phyloP scores from a whole-genome alignment of 2,888 invertebrate species.

The Pyrrhosoma nymphula region DNA sequence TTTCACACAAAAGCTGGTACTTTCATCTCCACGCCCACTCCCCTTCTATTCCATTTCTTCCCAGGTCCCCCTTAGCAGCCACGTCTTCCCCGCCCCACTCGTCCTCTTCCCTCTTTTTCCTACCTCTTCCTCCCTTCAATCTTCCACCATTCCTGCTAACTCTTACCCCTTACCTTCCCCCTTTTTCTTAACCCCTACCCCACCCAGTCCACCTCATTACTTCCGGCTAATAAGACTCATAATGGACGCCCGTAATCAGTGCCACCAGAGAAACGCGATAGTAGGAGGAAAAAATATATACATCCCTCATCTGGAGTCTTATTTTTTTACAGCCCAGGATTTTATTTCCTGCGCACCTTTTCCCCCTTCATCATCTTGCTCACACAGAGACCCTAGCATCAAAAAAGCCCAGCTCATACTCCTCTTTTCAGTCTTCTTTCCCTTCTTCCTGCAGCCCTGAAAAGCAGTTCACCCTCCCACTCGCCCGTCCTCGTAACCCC shows the following conservation, averaged over 20 bases:
- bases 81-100: not conserved
- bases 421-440: not conserved
- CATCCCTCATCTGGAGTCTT: not conserved
- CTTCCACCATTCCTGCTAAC: too few species aligned
- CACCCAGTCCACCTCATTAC: constrained; percentile 37
- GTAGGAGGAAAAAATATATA: constrained; percentile 11
- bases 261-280: constrained; percentile 57
- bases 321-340: constrained; percentile 34
- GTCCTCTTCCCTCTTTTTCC: not conserved
- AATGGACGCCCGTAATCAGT: constrained; percentile 63
- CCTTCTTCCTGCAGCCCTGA: not conserved
- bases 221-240: constrained; percentile 63
- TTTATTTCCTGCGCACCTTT: constrained; percentile 53
- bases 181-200: constrained; percentile 28
- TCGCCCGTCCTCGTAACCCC: not conserved
- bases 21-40: not conserved
- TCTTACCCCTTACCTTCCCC: not conserved
- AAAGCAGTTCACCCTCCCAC: not conserved
- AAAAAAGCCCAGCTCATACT: not conserved
- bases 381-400: not conserved
- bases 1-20: not conserved
- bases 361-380: constrained; percentile 36
- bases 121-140: not conserved
- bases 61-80: not conserved
- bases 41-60: not conserved